Evolutionary conservation across 2,797 vertebrate species (phyloP).

Genomic region (Pangasius krempfi): DNA sequence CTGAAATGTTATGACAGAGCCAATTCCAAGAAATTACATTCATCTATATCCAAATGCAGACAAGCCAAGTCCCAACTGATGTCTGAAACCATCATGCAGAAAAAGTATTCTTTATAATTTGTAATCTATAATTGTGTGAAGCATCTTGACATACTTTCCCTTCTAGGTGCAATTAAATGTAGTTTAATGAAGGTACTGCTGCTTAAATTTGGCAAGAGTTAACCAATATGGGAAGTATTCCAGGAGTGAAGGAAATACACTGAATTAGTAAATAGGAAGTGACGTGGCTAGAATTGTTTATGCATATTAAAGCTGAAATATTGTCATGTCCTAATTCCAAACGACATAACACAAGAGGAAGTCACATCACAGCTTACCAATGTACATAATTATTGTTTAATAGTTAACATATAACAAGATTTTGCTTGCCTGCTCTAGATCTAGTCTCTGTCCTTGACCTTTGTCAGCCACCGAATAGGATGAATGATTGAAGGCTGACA

Average conservation of each 20-base stretch:
- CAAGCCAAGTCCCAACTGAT: neutral
- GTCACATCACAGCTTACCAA: too few species aligned
- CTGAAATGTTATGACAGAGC: neutral
- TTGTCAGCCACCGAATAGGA: constrained; percentile 58
- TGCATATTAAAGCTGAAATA: neutral
- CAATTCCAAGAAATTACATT: neutral
- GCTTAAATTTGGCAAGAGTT: neutral
- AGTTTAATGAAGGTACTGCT: neutral
- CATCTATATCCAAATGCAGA: neutral
- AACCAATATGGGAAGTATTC: neutral
- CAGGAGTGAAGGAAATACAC: neutral
- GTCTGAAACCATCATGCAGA: constrained; percentile 1
- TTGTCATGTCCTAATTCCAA: neutral
- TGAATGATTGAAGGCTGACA: constrained; percentile 75
- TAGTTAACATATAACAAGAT: constrained; percentile 29
- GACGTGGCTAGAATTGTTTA: constrained; percentile 2
- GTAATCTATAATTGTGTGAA: neutral
- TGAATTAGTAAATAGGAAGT: constrained; percentile 5
- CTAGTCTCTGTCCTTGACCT: constrained; percentile 66
- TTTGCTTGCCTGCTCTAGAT: constrained; percentile 55
- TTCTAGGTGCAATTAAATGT: constrained; percentile 7
- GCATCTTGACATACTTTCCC: neutral
- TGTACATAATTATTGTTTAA: neutral
- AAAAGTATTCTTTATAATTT: neutral
- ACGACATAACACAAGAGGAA: neutral